Evolutionary conservation across 2,888 invertebrate genomes (phyloP), one percentile per base, ranked within the genome.

Genomic region (Desoria tigrina): DNA sequence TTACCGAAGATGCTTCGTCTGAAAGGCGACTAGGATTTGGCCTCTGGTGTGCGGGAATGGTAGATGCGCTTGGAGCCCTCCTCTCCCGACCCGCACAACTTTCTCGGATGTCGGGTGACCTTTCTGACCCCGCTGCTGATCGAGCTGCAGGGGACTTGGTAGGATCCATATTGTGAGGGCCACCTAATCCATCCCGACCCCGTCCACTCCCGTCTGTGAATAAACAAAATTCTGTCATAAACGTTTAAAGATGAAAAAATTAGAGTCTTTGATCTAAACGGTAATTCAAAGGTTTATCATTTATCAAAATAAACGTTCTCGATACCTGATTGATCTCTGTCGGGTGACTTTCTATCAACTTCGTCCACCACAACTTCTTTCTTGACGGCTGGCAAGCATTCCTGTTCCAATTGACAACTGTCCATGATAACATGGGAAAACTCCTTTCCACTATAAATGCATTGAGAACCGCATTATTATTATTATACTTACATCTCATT

Each of bases 391-490:
- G 77, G 75, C 26, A 66, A 58, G 55, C 66, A 68, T 23, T 74
- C 76, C 60, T 75, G 82, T 80, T 92, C 92, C 79, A 94, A 81
- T 82, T 95, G 95, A 80, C 93, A 94, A 81, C 91, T 90, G 81
- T 96, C 95, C 89, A 96, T 89, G 55, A 95, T 90, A 60, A 94
- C 86, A 79, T 94, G 90, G 77, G 90, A 90, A 78, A 90, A 91
- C 81, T 96, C 95, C 60, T 90, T 86, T 32, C 90, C 90, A 81
- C 93, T 92, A 84, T 49, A 84, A n/a, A n/a, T n/a, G n/a, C n/a
- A n/a, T n/a, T n/a, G 84, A 59, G 56, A 61, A 42, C 42, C 21
- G n/a, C 16, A 45, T 39, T 39, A 16, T 39, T 16, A 39, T 39
- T 16, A 39, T 16, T 11, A 56, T 32, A 27, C 60, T 26, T n/a